phyloP scores from a whole-genome alignment of 2,797 vertebrate species.

The Garrulus glandarius region DNA sequence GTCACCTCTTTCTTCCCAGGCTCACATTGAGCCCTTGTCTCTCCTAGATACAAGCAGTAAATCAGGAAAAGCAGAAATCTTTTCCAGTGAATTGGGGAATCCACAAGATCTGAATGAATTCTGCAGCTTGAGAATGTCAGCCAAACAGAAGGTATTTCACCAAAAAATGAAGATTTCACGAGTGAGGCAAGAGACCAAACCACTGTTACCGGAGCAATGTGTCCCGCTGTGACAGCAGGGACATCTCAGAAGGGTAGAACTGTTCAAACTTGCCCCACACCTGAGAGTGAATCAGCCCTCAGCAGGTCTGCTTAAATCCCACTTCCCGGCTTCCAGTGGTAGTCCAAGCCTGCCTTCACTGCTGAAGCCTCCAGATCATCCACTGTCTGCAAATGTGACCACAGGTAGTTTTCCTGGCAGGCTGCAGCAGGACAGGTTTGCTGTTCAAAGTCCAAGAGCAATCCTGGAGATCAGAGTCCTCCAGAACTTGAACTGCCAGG shows the following conservation, averaged over 20 bases:
- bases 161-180: background rate
- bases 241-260: background rate
- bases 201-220: background rate
- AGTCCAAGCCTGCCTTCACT: background rate
- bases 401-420: background rate
- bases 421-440: background rate
- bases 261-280: background rate
- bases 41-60: background rate
- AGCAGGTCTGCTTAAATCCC: background rate
- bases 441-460: background rate
- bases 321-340: background rate
- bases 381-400: background rate
- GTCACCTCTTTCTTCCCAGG: background rate
- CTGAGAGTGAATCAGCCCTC: background rate
- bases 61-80: background rate
- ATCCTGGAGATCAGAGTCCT: background rate
- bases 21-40: background rate
- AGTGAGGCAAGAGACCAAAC: background rate
- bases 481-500: background rate
- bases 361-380: background rate
- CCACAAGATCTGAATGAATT: background rate
- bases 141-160: background rate
- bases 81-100: background rate
- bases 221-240: background rate
- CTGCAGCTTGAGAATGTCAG: background rate